Percentiles rank a stretch among this genome's conserved stretches.
These are phyloP conservation scores for Tryphoninae sp. DNA, from an alignment of 2,888 invertebrate genomes.

Conservation along the genomic window DNA sequence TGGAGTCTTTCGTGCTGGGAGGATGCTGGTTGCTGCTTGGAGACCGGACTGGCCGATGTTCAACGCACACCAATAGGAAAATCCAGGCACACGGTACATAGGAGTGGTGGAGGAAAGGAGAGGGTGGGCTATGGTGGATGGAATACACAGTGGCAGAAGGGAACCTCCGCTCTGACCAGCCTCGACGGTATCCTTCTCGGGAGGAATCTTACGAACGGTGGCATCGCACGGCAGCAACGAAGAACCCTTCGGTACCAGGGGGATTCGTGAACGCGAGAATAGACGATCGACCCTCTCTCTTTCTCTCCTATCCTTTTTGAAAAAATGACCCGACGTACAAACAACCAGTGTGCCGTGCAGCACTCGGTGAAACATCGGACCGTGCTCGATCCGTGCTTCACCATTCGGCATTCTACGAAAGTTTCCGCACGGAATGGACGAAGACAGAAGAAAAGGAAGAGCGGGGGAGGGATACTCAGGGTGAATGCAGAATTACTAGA, in stretches of 20 bases:
- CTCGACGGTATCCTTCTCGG: not conserved
- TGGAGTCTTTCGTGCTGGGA: slow-evolving; percentile 69
- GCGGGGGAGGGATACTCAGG: slow-evolving; percentile 17
- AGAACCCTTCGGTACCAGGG: slow-evolving; percentile 42
- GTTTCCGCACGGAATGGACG: slow-evolving; percentile 1
- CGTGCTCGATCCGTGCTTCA: slow-evolving; percentile 25
- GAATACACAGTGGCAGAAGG: too few relatives aligned
- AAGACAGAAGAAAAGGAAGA: not conserved
- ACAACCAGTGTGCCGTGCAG: not conserved
- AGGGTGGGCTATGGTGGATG: not conserved
- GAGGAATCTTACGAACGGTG: slow-evolving; percentile 20
- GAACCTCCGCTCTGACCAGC: not conserved
- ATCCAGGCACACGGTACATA: not conserved
- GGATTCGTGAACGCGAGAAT: slow-evolving; percentile 42
- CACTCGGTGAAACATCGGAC: slow-evolving; percentile 28
- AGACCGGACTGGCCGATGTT: slow-evolving; percentile 43
- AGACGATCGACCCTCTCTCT: slow-evolving; percentile 13
- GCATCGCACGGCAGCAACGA: slow-evolving; percentile 33
- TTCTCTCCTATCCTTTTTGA: not conserved
- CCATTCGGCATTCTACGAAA: slow-evolving; percentile 25
- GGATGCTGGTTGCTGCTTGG: slow-evolving; percentile 46
- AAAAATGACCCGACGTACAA: too few relatives aligned
- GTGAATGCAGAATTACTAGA: slow-evolving; percentile 59
- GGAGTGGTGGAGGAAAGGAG: not conserved
- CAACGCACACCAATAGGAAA: slow-evolving; percentile 16